Conservation (phyloP, 2,888 invertebrate genomes). For the Leucophenga montana region DNA sequence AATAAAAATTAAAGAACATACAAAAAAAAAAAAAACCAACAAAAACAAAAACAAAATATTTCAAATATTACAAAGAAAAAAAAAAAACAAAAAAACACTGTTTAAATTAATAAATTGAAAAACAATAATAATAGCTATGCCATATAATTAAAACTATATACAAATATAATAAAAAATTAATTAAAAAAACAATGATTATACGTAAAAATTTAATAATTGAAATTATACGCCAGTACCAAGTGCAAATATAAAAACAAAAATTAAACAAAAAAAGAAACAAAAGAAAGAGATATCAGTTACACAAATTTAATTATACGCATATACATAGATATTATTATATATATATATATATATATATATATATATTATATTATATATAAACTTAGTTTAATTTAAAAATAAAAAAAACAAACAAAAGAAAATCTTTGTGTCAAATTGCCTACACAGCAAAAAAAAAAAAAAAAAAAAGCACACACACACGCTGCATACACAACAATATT, state of each 20-base stretch:
- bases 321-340: no score
- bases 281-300: constrained; percentile 29
- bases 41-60: no score
- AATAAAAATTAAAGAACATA: constrained; percentile 25
- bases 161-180: constrained; percentile 34
- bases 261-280: constrained; percentile 40
- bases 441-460: constrained; percentile 30
- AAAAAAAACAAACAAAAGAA: constrained; percentile 23
- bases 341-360: no score
- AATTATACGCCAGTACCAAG: constrained; percentile 61
- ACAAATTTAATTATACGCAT: constrained; percentile 26
- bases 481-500: background rate
- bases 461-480: background rate
- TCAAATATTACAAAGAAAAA: constrained; percentile 44
- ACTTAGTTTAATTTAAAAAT: constrained; percentile 40
- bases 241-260: constrained; percentile 58
- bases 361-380: constrained; percentile 11
- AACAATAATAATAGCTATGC: constrained; percentile 35
- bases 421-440: constrained; percentile 60
- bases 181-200: constrained; percentile 54
- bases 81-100: constrained; percentile 45
- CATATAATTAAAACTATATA: constrained; percentile 31
- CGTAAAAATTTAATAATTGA: constrained; percentile 52
- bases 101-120: no score
- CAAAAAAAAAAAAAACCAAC: constrained; percentile 32